Evolutionary conservation across 2,797 vertebrate species (phyloP).

Genomic region (Siniperca obscura): DNA sequence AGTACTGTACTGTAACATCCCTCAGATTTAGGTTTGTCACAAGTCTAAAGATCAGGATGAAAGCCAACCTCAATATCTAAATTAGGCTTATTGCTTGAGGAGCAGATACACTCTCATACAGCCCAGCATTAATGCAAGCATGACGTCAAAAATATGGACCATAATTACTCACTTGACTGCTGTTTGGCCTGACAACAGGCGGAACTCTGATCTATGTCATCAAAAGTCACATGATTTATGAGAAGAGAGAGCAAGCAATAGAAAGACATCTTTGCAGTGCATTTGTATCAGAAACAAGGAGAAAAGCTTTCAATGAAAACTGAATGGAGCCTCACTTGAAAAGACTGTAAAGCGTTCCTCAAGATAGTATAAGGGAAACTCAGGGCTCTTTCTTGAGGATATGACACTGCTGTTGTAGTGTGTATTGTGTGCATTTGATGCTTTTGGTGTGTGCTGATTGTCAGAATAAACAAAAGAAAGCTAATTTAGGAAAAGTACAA

Average conservation of each 20-base stretch:
- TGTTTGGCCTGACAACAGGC: conserved; percentile 39
- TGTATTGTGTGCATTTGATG: conserved; percentile 46
- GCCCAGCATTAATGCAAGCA: conserved; percentile 32
- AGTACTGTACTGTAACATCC: conserved; percentile 11
- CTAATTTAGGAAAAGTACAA: conserved; percentile 52
- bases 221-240: conserved; percentile 59
- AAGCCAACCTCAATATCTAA: conserved; percentile 51
- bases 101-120: conserved; percentile 61
- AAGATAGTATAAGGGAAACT: conserved; percentile 33
- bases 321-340: conserved; percentile 20
- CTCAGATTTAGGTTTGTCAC: conserved; percentile 21
- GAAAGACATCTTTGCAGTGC: conserved; percentile 82
- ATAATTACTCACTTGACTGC: conserved; percentile 7
- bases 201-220: conserved; percentile 16
- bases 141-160: conserved; percentile 35
- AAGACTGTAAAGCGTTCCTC: conserved; percentile 32
- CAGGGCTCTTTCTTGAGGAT: conserved; percentile 36
- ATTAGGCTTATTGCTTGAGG: conserved; percentile 85
- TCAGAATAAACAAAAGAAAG: conserved; percentile 67
- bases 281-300: conserved; percentile 70
- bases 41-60: conserved; percentile 30
- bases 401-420: conserved; percentile 43
- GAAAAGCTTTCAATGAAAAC: conserved; percentile 49
- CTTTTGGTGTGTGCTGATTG: conserved; percentile 80
- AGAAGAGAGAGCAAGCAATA: conserved; percentile 75